Conservation (phyloP, 35 echinoderm and acorn worm genomes). For the Chiridota heheva region DNA sequence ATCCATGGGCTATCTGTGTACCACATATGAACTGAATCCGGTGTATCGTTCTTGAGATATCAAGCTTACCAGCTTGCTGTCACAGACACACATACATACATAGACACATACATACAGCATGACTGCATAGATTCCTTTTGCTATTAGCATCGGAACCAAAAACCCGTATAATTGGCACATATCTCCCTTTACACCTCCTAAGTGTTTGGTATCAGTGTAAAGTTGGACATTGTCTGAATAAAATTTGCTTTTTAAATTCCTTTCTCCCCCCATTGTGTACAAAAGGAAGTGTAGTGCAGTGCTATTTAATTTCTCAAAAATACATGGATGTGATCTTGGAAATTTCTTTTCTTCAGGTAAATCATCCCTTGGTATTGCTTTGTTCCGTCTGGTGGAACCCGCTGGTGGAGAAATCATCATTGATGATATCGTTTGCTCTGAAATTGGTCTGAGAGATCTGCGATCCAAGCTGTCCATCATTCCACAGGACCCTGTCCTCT, state of each 20-base stretch:
- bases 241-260: not conserved
- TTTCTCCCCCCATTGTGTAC: not conserved
- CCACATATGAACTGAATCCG: no score
- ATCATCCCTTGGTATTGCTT: constrained; percentile 87
- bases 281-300: not conserved
- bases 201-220: no score
- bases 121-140: no score
- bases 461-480: constrained; percentile 85
- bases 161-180: no score
- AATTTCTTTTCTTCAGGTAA: constrained; percentile 68
- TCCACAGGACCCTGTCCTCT: constrained; percentile 93
- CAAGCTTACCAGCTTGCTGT: no score
- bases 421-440: constrained; percentile 58
- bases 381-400: constrained; percentile 85
- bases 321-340: not conserved
- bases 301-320: not conserved
- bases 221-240: not conserved
- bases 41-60: no score
- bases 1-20: no score
- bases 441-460: constrained; percentile 80
- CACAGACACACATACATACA: no score
- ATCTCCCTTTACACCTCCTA: no score
- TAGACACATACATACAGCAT: no score
- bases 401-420: constrained; percentile 77
- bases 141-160: no score